These are phyloP conservation scores for Scaptomyza hsui DNA, from an alignment of 1,140 invertebrate species.

Conservation along the genomic window DNA sequence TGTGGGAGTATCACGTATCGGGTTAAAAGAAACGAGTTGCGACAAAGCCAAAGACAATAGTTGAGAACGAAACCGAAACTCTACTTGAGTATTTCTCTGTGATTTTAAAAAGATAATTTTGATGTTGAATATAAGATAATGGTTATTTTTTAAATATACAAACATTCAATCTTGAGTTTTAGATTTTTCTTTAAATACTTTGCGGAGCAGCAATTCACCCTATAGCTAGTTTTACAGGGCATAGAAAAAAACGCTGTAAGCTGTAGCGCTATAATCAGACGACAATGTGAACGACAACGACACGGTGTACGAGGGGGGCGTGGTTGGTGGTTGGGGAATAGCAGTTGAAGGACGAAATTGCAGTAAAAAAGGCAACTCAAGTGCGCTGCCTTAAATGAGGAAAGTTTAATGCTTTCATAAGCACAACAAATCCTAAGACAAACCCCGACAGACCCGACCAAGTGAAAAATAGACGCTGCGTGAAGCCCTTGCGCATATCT, in stretches of 20 bases:
- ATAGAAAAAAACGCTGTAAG: conserved; percentile 35
- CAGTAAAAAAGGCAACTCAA: conserved; percentile 80
- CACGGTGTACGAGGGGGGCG: conserved; percentile 19
- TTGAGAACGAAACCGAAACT: background rate
- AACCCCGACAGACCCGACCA: conserved; percentile 41
- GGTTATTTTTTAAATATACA: no score
- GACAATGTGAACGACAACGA: conserved; percentile 46
- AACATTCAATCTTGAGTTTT: no score
- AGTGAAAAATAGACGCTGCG: conserved; percentile 79
- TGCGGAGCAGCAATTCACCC: background rate
- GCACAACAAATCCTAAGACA: conserved; percentile 81
- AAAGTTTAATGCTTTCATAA: conserved; percentile 83
- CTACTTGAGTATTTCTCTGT: conserved; percentile 24
- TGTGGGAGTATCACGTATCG: conserved; percentile 55
- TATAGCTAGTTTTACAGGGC: background rate
- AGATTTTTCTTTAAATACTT: no score
- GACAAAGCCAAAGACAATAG: background rate
- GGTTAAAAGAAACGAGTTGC: conserved; percentile 51
- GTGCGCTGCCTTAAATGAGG: conserved; percentile 79
- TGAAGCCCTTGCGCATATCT: conserved; percentile 72
- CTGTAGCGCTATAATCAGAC: conserved; percentile 68
- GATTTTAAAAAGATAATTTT: no score
- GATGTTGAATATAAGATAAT: no score
- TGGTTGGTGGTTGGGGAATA: background rate
- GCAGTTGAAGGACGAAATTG: conserved; percentile 66